Evolutionary conservation across 1,140 invertebrate genomes (phyloP), one percentile per base, ranked within the genome.

Genomic region (Spodoptera litura): DNA sequence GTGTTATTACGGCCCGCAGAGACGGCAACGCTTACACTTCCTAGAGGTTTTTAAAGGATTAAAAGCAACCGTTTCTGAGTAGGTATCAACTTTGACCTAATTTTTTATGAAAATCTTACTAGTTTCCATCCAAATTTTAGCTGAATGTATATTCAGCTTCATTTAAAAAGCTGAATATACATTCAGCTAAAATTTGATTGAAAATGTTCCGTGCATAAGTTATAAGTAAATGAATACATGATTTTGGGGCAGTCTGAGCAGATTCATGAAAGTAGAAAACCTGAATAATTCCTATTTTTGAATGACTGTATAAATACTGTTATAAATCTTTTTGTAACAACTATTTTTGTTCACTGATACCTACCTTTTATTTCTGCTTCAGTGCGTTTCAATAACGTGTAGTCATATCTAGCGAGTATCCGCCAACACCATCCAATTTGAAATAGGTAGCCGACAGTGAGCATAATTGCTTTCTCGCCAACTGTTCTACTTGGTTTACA

Each of bases 1-100:
- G 82, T 83, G 85, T 88, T 88, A 87, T 84, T 85, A 81, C 83
- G 58, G 79, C 44, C 68, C 68, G 72, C 78, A 78, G 78, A 79
- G 78, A 78, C 59, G 72, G 79, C 79, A 56, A 78, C 80, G 79
- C 76, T 81, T 77, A 78, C 77, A 83, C 72, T 80, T 78, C 64
- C 76, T 75, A 53, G 68, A 78, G 75, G 74, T 81, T 81, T 83
- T 85, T 81, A 75, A 83, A 81, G 82, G 78, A 83, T 85, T 85
- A 80, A 81, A 81, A 79, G 73, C 61, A 81, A 77, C 80, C 72
- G 76, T 66, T 66, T 44, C 75, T 59, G 78, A 74, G 77, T 82
- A 77, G 59, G 71, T 77, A 62, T 52, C 58, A 73, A 73, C 59
- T 75, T 66, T 72, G 71, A 75, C 78, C 76, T 84, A 80, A 80